Conservation (phyloP, 2,113 vertebrate genomes). For the Phylloscopus trochiloides region DNA sequence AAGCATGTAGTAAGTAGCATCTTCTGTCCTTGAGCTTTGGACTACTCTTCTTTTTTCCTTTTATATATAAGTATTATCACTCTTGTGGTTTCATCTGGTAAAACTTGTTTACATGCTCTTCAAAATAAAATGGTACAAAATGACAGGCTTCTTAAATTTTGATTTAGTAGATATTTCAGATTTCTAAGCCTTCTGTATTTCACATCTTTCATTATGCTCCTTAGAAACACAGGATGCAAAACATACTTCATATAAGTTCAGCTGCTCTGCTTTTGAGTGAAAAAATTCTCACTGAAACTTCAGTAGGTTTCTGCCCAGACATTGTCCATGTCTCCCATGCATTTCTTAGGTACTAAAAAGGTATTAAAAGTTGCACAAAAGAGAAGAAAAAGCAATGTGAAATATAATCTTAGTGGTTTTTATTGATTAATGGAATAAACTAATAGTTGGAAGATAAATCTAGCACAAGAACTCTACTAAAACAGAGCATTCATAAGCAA, state of each 20-base stretch:
- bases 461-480: not conserved
- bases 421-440: not conserved
- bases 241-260: not conserved
- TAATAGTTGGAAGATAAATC: not conserved
- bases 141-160: not conserved
- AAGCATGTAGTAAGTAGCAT: not conserved
- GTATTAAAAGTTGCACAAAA: not conserved
- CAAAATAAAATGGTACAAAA: not conserved
- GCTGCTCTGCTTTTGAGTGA: not conserved
- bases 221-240: not conserved
- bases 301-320: not conserved
- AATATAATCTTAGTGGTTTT: not conserved
- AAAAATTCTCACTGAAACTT: not conserved
- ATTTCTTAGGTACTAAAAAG: not conserved
- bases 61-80: not conserved
- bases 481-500: not conserved
- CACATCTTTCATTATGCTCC: rapidly evolving
- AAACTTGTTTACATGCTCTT: not conserved
- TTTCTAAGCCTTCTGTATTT: not conserved
- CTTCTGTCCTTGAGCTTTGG: not conserved
- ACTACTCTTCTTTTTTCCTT: not conserved
- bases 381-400: not conserved
- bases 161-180: not conserved
- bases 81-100: not conserved
- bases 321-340: not conserved